These are phyloP conservation scores for Pterobdella sp. DNA, from an alignment of 2,888 invertebrate species.

Conservation along the genomic window DNA sequence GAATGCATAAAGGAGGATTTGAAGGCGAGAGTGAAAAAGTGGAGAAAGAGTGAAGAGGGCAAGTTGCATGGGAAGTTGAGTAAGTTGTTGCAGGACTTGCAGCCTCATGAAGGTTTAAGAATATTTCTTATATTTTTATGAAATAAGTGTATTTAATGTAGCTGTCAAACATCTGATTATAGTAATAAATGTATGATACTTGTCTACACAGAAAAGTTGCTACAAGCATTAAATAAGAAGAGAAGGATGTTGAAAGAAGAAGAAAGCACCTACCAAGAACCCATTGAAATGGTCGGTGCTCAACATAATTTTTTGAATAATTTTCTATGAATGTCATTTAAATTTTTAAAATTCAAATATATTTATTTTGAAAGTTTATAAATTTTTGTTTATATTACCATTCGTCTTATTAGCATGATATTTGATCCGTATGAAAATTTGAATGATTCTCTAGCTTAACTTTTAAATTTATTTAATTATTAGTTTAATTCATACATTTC, in stretches of 20 bases:
- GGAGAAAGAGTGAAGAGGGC: constrained; percentile 50
- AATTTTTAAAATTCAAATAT: too few species aligned
- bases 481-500: neutral
- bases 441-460: too few species aligned
- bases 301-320: too few species aligned
- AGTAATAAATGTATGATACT: neutral
- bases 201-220: neutral
- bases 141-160: neutral
- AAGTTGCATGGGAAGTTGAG: neutral
- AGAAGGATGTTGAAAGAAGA: constrained; percentile 19
- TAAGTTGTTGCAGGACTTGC: constrained; percentile 12
- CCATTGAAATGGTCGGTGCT: neutral
- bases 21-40: constrained; percentile 54
- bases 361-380: too few species aligned
- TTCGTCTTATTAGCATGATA: too few species aligned
- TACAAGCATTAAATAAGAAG: constrained; percentile 11
- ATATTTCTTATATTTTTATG: neutral
- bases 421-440: too few species aligned
- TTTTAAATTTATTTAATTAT: constrained; percentile 1
- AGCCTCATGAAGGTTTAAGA: constrained; percentile 11
- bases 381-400: too few species aligned
- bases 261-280: constrained; percentile 2
- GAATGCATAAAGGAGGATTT: constrained; percentile 49
- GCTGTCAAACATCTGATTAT: neutral
- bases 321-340: too few species aligned